These are phyloP conservation scores for Rafetus swinhoei DNA, from an alignment of 2,113 vertebrate species.

Conservation along the genomic window DNA sequence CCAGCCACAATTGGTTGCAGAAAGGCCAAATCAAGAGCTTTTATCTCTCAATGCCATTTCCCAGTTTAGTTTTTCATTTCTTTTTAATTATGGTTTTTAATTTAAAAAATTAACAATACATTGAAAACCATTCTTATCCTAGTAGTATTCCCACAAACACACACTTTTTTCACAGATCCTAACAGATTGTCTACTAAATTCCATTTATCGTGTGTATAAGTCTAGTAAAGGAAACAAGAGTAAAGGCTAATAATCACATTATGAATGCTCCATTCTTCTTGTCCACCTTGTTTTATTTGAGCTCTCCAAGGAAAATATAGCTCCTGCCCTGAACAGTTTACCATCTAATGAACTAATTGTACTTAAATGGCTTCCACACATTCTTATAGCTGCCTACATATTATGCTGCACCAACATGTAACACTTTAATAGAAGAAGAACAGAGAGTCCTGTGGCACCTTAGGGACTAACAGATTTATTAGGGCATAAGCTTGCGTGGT, in stretches of 20 bases:
- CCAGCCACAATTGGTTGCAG: neutral
- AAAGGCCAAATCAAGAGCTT: neutral
- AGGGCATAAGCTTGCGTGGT: too few relatives aligned
- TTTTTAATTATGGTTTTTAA: neutral
- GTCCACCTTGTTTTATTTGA: neutral
- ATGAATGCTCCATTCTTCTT: neutral
- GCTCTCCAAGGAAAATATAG: neutral
- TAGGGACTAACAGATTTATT: too few relatives aligned
- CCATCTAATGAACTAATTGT: neutral
- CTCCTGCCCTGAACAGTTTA: neutral
- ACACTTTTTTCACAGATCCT: neutral
- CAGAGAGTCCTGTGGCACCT: too few relatives aligned
- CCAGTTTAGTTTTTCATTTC: neutral
- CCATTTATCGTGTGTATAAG: neutral
- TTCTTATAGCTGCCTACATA: neutral
- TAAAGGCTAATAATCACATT: neutral
- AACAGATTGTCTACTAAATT: neutral
- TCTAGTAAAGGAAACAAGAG: neutral
- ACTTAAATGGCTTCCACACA: neutral
- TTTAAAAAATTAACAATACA: neutral
- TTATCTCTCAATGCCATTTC: neutral
- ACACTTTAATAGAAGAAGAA: too few relatives aligned
- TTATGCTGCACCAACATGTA: neutral
- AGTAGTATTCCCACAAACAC: neutral
- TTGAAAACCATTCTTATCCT: neutral